Base-by-base conservation (phyloP, 2,888 invertebrate genomes). In the Linnaemya vulpina region DNA sequence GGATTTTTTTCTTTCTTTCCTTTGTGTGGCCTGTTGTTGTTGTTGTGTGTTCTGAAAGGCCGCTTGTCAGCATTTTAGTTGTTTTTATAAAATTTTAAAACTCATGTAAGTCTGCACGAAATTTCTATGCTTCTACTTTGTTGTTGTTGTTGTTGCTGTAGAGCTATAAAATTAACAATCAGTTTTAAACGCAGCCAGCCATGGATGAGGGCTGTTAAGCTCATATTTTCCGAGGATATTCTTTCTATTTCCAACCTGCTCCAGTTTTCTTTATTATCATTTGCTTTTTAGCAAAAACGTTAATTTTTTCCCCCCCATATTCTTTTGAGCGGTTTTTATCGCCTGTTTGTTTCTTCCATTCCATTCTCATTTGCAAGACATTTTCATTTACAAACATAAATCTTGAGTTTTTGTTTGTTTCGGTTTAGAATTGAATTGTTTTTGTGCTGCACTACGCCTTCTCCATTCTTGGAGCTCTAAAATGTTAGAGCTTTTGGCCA, bases 191-290 rank as follows among this genome's bases (percentile, higher is more conserved):
- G 22, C 22, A 53, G 53, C 30, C 30, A n/a, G 30, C 3, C 53
- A 53, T 13, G 22, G 53, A 17, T 49, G 20, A 22, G 53, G 13
- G 13, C 11, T 22, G 22, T 22, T 22, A 53, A 53, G 53, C 53
- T 53, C 22, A 20, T 3, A 51, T 9, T 22, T 51, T 22, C 11
- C 7, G 5, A 3, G 49, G 49, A 20, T 17, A 20, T 11, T 67
- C 63, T 62, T 43, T 9, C 63, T 81, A 68, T 67, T 60, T 40
- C 70, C 70, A 75, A 55, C 55, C 63, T 40, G 15, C 49, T 51
- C n/a, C 30, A 35, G 15, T 40, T 49, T n/a, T 17, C 17, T 49
- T n/a, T 49, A 17, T n/a, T 17, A 17, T 49, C 4, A 49, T 17
- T 17, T 49, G 40, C 40, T 17, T 49, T 49, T 49, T 49, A n/a